Evolutionary conservation across 2,113 vertebrate genomes (phyloP).

Genomic region (Capreolus pygargus): DNA sequence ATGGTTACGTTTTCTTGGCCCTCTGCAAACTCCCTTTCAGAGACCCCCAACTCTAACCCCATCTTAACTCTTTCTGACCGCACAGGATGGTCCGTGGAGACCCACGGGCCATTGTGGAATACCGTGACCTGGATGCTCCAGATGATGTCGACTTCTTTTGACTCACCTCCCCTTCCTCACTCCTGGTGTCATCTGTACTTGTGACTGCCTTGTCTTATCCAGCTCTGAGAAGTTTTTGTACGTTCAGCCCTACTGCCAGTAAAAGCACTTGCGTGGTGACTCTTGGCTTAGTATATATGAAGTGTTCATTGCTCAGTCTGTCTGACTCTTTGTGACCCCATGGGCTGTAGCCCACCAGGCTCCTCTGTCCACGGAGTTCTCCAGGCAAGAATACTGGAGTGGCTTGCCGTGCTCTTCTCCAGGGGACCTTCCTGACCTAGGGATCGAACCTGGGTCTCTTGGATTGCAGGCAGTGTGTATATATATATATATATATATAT

Average conservation of each 20-base stretch:
- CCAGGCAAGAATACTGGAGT: not conserved
- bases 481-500: not conserved
- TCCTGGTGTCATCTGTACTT: not conserved
- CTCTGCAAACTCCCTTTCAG: not conserved
- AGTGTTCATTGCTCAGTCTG: not conserved
- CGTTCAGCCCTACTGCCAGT: conserved; percentile 64
- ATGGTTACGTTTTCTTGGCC: not conserved
- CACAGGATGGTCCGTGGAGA: conserved; percentile 91
- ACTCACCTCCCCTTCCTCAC: not conserved
- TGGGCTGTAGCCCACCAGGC: not conserved
- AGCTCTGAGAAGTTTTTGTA: conserved; percentile 68
- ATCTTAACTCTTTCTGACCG: not conserved
- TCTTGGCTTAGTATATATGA: not conserved
- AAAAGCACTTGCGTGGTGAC: conserved; percentile 60
- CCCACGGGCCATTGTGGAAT: conserved; percentile 92
- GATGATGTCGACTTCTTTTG: conserved; percentile 95
- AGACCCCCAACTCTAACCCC: not conserved
- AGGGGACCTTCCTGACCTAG: not conserved
- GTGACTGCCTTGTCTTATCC: not conserved
- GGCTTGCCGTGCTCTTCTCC: not conserved
- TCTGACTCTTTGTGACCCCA: not conserved
- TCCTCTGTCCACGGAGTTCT: not conserved
- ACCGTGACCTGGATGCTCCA: conserved; percentile 92
- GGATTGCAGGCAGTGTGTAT: not conserved
- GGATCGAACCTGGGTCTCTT: not conserved